phyloP scores from a whole-genome alignment of 2,797 vertebrate genomes.

The Diceros bicornis region DNA sequence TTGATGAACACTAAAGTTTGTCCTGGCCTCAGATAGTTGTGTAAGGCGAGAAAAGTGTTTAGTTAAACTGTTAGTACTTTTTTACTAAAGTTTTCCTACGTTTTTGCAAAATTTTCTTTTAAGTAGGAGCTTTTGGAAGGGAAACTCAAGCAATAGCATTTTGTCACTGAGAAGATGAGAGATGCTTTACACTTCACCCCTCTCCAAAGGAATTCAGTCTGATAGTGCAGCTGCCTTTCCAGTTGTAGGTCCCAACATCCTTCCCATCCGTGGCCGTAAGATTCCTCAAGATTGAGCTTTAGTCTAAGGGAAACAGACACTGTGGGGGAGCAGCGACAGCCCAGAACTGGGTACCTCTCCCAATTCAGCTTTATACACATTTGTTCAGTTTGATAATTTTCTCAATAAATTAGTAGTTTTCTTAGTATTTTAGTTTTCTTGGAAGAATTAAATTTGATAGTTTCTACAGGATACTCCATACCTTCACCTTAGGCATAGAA shows the following conservation, averaged over 20 bases:
- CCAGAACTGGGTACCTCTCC: neutral
- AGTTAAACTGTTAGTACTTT: neutral
- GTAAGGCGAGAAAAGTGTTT: neutral
- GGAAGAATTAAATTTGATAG: neutral
- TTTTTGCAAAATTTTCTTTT: neutral
- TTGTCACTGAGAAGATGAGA: neutral
- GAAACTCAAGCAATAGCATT: conserved; percentile 1
- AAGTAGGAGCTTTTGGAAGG: neutral
- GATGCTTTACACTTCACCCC: neutral
- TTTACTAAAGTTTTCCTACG: neutral
- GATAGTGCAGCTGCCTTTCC: neutral
- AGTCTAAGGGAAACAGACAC: neutral
- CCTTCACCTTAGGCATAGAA: neutral
- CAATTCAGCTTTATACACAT: neutral
- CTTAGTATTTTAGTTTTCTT: neutral
- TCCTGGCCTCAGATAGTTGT: neutral
- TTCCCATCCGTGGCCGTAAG: neutral
- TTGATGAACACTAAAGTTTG: neutral
- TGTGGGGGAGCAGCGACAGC: neutral
- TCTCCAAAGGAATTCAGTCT: neutral
- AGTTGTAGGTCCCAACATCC: neutral
- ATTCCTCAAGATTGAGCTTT: neutral
- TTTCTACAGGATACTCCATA: neutral
- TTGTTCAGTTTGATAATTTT: conserved; percentile 4
- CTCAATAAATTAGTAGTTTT: neutral